Conservation (phyloP, 2,797 vertebrate genomes). For the Protosalanx chinensis region DNA sequence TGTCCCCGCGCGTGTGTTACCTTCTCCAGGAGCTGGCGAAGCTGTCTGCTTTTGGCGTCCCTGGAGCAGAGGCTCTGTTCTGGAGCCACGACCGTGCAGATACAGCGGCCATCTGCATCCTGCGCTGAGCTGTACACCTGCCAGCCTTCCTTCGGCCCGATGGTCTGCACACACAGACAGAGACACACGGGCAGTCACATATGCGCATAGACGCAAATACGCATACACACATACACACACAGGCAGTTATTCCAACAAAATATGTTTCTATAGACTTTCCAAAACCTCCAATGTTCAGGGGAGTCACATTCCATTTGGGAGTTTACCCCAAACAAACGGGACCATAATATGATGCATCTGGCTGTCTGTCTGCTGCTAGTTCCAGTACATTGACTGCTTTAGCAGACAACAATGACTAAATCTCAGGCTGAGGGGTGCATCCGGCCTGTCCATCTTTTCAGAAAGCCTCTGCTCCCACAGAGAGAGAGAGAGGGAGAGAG, state of each 20-base stretch:
- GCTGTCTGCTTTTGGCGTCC: conserved; percentile 94
- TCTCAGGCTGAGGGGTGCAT: neutral
- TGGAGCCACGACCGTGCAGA: conserved; percentile 96
- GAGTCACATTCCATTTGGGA: neutral
- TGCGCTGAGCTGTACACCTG: conserved; percentile 98
- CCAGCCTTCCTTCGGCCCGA: conserved; percentile 96
- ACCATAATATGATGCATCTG: neutral
- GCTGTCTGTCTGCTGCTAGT: neutral
- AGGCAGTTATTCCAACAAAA: neutral
- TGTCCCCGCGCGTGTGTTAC: conserved; percentile 57
- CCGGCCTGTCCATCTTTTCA: neutral
- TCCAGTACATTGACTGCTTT: neutral
- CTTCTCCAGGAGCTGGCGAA: conserved; percentile 96
- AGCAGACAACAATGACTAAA: neutral
- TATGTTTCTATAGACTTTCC: neutral
- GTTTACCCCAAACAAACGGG: neutral
- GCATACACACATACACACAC: conserved; percentile 9
- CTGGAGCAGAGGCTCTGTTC: conserved; percentile 95
- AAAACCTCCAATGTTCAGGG: neutral
- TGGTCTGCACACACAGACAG: conserved; percentile 75
- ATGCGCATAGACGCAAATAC: conserved; percentile 25
- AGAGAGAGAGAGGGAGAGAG: neutral
- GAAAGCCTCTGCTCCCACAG: neutral
- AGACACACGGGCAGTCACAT: conserved; percentile 13
- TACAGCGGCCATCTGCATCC: conserved; percentile 93